Percentiles rank a stretch among this genome's conserved stretches.
Evolutionary conservation across 2,888 invertebrate genomes (phyloP).

Genomic region (Tenthredo livida): DNA sequence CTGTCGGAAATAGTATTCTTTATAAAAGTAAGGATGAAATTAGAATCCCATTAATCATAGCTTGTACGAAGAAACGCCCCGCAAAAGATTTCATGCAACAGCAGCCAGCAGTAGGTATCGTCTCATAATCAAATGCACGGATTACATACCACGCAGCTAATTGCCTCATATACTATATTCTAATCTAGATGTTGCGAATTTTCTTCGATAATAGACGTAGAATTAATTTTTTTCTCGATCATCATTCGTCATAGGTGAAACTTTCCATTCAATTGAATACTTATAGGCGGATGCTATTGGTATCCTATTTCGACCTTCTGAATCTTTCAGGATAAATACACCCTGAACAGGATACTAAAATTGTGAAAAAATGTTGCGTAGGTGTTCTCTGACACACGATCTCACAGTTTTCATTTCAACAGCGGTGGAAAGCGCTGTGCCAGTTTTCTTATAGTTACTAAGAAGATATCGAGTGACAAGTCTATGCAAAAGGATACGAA

Average conservation of each 20-base stretch:
- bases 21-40: neutral
- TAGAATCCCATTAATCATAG: neutral
- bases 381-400: no score
- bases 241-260: no score
- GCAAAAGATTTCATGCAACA: neutral
- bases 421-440: neutral
- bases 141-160: no score
- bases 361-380: neutral
- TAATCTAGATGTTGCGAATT: no score
- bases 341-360: neutral
- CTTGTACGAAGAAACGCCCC: neutral
- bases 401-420: no score
- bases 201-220: no score
- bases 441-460: neutral
- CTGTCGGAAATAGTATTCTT: constrained; percentile 16
- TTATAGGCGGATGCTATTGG: no score
- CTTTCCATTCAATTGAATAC: neutral
- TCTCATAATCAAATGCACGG: no score
- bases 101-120: neutral
- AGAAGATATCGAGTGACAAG: neutral
- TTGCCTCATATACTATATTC: no score
- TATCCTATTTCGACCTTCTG: neutral
- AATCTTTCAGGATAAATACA: neutral
- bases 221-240: no score
- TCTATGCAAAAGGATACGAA: neutral